Conservation (phyloP, 1,140 invertebrate species). For the Zaprionus gabonicus region DNA sequence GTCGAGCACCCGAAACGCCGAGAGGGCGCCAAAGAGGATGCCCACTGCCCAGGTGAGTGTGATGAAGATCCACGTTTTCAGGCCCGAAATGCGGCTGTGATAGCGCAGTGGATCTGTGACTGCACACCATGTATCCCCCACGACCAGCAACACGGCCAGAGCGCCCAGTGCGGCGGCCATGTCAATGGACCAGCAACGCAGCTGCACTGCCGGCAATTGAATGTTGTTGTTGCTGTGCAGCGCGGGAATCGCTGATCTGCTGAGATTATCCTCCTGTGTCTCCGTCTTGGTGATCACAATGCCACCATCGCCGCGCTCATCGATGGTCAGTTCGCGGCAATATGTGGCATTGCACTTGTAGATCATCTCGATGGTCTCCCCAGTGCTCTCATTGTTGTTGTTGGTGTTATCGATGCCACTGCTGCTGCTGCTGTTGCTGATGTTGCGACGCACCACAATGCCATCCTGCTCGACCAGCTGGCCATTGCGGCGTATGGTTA, state of each 20-base stretch:
- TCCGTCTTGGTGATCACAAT: slow-evolving; percentile 77
- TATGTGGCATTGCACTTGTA: slow-evolving; percentile 76
- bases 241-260: slow-evolving; percentile 17
- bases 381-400: slow-evolving; percentile 18
- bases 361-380: slow-evolving; percentile 69
- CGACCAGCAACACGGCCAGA: slow-evolving; percentile 92
- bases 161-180: slow-evolving; percentile 84
- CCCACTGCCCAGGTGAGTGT: slow-evolving; percentile 88
- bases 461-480: slow-evolving; percentile 76
- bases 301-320: slow-evolving; percentile 65
- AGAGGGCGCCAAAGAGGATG: slow-evolving; percentile 86
- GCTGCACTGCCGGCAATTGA: slow-evolving; percentile 50
- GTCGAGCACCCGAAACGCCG: slow-evolving; percentile 78
- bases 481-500: slow-evolving; percentile 72
- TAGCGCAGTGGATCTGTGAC: slow-evolving; percentile 95
- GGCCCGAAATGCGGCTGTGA: slow-evolving; percentile 90
- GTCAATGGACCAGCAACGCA: slow-evolving; percentile 82
- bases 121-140: slow-evolving; percentile 94
- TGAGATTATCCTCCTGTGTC: slow-evolving; percentile 73
- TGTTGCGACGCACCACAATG: slow-evolving; percentile 61
- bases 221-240: slow-evolving; percentile 15
- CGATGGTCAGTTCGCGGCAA: slow-evolving; percentile 75
- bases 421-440: neutral
- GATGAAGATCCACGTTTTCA: slow-evolving; percentile 89
- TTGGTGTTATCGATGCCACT: neutral